A percentile compares a stretch with the other conserved stretches of the same genome.
These are phyloP conservation scores for Myrmecobius fasciatus DNA, from an alignment of 2,113 vertebrate species.

Conservation along the genomic window DNA sequence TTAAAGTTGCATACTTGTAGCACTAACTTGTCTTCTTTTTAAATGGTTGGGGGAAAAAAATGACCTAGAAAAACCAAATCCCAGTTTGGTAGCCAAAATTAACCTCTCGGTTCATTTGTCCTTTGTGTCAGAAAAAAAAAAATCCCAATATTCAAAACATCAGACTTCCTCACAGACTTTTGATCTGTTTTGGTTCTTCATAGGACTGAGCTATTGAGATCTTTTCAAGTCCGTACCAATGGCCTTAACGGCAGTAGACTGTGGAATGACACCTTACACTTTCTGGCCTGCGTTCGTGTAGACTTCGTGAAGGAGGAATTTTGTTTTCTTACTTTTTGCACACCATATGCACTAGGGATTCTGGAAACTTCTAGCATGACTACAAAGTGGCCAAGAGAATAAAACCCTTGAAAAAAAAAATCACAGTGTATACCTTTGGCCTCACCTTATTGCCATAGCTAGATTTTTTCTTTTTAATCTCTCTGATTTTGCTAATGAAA, in stretches of 20 bases:
- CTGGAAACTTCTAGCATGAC: conserved; percentile 86
- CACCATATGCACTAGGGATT: conserved; percentile 89
- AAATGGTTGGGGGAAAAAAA: conserved; percentile 83
- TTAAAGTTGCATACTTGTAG: conserved; percentile 88
- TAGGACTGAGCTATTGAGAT: conserved; percentile 84
- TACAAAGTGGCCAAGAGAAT: conserved; percentile 86
- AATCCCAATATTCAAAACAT: conserved; percentile 82
- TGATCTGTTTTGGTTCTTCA: conserved; percentile 82
- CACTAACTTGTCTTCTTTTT: conserved; percentile 88
- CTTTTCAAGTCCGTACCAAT: conserved; percentile 85
- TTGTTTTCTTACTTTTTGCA: conserved; percentile 84
- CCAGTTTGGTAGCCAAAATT: conserved; percentile 89
- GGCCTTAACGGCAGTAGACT: conserved; percentile 88
- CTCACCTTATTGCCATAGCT: conserved; percentile 87
- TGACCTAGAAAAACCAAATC: conserved; percentile 91
- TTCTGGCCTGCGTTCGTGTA: conserved; percentile 86
- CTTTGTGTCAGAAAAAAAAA: conserved; percentile 82
- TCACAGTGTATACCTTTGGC: conserved; percentile 86
- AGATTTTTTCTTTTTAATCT: conserved; percentile 84
- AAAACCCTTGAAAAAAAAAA: conserved; percentile 83
- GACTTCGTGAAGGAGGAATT: conserved; percentile 84
- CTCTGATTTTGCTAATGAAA: conserved; percentile 83
- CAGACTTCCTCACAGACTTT: conserved; percentile 83
- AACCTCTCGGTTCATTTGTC: conserved; percentile 86
- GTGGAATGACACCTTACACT: conserved; percentile 85